Conservation (phyloP, 2,797 vertebrate species). For the Monodelphis domestica region DNA sequence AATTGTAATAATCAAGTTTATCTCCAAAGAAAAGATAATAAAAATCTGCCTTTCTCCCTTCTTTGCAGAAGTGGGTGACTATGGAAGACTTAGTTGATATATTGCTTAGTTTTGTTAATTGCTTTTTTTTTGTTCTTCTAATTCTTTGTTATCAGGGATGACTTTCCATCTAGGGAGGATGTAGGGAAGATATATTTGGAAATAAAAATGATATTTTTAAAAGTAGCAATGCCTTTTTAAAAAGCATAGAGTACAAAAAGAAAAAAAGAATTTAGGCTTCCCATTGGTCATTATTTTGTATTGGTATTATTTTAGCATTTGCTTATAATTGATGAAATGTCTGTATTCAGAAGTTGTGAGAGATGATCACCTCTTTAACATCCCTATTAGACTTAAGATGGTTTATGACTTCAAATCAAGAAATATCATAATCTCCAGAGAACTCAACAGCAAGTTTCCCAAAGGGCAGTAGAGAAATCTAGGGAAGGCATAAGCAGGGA, state of each 20-base stretch:
- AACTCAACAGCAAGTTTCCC: background rate
- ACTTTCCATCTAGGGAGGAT: background rate
- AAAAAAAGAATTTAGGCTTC: background rate
- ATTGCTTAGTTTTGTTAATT: background rate
- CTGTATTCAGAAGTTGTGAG: background rate
- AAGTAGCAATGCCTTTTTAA: background rate
- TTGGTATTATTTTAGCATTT: background rate
- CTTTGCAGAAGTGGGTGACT: background rate
- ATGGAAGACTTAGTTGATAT: background rate
- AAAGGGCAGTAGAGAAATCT: background rate
- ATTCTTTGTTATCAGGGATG: background rate
- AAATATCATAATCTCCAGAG: background rate
- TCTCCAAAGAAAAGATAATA: background rate
- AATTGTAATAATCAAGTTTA: background rate
- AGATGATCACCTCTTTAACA: background rate
- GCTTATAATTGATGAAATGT: background rate
- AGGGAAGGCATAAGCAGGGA: background rate
- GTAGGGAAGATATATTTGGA: background rate
- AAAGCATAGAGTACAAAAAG: background rate
- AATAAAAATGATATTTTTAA: background rate
- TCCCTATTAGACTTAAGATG: background rate
- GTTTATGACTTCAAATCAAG: background rate
- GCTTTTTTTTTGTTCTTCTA: background rate
- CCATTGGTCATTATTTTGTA: too few relatives aligned
- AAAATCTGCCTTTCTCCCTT: background rate